Evolutionary conservation across 2,797 vertebrate genomes (phyloP).

Genomic region (Phrynocephalus forsythii): DNA sequence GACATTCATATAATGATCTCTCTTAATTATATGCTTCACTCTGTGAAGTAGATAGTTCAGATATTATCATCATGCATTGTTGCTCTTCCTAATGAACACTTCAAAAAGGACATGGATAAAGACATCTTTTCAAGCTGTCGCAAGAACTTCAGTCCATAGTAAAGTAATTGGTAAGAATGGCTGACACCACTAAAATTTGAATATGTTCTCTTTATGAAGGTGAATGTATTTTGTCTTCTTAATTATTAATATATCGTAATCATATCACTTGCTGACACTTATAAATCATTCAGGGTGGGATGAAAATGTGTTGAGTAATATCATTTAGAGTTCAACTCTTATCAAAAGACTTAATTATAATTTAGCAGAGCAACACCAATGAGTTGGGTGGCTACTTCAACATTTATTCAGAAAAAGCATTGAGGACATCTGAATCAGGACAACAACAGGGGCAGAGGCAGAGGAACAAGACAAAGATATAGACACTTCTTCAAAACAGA

Average conservation of each 20-base stretch:
- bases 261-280: slow-evolving; percentile 9
- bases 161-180: not conserved
- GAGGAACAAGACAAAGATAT: not conserved
- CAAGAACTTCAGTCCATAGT: not conserved
- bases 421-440: not conserved
- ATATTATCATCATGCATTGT: not conserved
- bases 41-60: not conserved
- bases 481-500: not conserved
- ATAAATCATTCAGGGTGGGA: not conserved
- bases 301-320: not conserved
- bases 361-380: not conserved
- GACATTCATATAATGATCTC: not conserved
- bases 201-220: slow-evolving; percentile 6
- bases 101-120: not conserved
- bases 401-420: not conserved
- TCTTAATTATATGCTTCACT: not conserved
- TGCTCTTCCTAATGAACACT: not conserved
- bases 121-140: slow-evolving; percentile 7
- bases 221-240: slow-evolving; percentile 12
- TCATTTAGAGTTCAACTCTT: slow-evolving; percentile 6
- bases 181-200: not conserved
- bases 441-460: not conserved
- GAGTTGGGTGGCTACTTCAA: not conserved
- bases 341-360: not conserved
- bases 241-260: slow-evolving; percentile 19